These are phyloP conservation scores for Hemicordylus capensis DNA, from an alignment of 2,113 vertebrate genomes.

Conservation along the genomic window DNA sequence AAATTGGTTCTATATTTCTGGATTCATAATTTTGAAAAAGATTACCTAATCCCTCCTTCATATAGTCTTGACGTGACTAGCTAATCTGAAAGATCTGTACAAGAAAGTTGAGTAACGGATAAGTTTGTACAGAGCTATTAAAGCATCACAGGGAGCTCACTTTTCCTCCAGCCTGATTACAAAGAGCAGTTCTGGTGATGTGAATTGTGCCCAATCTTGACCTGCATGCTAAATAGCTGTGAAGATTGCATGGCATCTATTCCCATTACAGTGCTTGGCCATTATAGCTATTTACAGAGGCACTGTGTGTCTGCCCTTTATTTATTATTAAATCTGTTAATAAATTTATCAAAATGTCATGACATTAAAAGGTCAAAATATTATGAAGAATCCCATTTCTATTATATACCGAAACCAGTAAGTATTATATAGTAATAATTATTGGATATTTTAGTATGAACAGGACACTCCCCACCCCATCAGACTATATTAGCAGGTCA, in stretches of 20 bases:
- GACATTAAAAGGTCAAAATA: neutral
- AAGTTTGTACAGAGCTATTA: too few relatives aligned
- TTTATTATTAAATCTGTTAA: neutral
- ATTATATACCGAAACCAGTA: neutral
- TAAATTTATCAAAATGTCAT: neutral
- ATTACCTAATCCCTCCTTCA: too few relatives aligned
- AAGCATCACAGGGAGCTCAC: neutral
- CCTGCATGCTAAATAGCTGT: neutral
- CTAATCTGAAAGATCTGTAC: too few relatives aligned
- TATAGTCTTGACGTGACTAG: too few relatives aligned
- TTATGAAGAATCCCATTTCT: neutral
- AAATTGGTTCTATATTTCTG: too few relatives aligned
- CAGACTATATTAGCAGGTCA: too few relatives aligned
- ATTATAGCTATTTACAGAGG: neutral
- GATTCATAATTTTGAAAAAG: too few relatives aligned
- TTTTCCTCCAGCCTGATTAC: neutral
- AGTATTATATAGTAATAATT: neutral
- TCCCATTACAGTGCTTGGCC: neutral
- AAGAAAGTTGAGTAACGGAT: neutral
- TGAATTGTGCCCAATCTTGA: neutral
- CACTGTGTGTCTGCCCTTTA: neutral
- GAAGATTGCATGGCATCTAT: neutral
- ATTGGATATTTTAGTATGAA: too few relatives aligned
- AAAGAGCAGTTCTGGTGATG: neutral
- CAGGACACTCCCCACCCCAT: too few relatives aligned